A percentile compares a stretch with the other conserved stretches of the same genome.
These are phyloP conservation scores for Malacoraja senta DNA, from an alignment of 2,797 vertebrate species.

Conservation along the genomic window DNA sequence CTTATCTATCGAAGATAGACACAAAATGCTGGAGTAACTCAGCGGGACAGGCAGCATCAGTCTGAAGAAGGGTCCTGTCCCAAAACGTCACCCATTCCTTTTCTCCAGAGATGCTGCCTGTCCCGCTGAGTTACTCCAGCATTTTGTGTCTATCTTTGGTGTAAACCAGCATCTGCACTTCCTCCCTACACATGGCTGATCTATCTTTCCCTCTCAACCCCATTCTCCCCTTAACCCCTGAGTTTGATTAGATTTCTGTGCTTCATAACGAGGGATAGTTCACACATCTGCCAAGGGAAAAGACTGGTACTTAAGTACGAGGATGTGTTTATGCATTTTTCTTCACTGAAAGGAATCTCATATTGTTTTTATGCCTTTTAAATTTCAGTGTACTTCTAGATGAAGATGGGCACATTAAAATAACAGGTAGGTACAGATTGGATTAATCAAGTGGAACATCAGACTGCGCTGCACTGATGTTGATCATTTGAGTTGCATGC, in stretches of 20 bases:
- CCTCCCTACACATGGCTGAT: too few relatives aligned
- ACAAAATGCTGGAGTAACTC: too few relatives aligned
- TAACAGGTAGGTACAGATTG: slow-evolving; percentile 71
- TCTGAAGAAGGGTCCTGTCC: too few relatives aligned
- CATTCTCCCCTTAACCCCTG: too few relatives aligned
- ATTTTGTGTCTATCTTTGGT: too few relatives aligned
- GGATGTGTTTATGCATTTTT: background rate
- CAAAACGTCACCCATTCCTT: too few relatives aligned
- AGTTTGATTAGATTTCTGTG: background rate
- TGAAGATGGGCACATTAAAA: slow-evolving; percentile 91
- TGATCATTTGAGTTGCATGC: background rate
- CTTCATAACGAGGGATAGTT: background rate
- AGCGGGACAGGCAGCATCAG: too few relatives aligned
- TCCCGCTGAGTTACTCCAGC: too few relatives aligned
- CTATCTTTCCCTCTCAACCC: too few relatives aligned
- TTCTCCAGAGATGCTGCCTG: too few relatives aligned
- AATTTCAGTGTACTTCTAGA: slow-evolving; percentile 83
- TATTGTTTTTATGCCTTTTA: background rate
- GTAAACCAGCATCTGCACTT: too few relatives aligned
- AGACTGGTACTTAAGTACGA: background rate
- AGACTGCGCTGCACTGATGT: background rate
- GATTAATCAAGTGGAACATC: background rate
- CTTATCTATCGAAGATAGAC: too few relatives aligned
- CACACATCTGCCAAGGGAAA: background rate
- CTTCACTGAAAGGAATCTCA: background rate